phyloP scores from a whole-genome alignment of 2,888 invertebrate genomes.

The Heliconius erato region DNA sequence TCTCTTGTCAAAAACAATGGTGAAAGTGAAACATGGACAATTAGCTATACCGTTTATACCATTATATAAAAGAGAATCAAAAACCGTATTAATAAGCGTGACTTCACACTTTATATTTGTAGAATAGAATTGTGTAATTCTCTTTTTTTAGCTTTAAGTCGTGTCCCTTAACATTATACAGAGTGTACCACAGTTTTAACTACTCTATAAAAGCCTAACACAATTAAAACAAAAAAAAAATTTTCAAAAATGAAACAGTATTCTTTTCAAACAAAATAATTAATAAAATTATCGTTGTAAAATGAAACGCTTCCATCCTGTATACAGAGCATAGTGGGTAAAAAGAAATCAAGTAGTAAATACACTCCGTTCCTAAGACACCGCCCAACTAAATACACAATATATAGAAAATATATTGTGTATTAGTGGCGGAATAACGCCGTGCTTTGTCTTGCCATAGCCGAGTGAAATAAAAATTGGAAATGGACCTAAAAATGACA shows the following conservation, averaged over 20 bases:
- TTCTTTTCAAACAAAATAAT: no score
- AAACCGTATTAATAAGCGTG: slow-evolving; percentile 27
- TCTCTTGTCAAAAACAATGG: slow-evolving; percentile 55
- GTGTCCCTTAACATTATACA: neutral
- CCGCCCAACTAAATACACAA: no score
- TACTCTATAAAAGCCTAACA: no score
- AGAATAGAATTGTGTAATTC: neutral
- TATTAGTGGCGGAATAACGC: neutral
- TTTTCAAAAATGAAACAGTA: no score
- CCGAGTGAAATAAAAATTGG: neutral
- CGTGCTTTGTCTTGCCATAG: neutral
- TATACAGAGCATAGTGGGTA: no score
- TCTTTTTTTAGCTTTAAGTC: neutral
- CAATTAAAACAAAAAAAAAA: no score
- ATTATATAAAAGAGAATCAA: neutral
- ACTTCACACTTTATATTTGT: slow-evolving; percentile 6
- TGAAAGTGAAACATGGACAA: slow-evolving; percentile 57
- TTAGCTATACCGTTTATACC: slow-evolving; percentile 40
- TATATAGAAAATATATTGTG: neutral
- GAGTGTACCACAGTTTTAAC: no score
- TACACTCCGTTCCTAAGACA: neutral
- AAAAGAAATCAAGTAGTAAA: neutral
- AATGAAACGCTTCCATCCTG: no score
- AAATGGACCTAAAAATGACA: no score
- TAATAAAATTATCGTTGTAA: no score